These are phyloP conservation scores for Tolmerus cingulatus DNA, from an alignment of 2,888 invertebrate genomes.

Conservation along the genomic window DNA sequence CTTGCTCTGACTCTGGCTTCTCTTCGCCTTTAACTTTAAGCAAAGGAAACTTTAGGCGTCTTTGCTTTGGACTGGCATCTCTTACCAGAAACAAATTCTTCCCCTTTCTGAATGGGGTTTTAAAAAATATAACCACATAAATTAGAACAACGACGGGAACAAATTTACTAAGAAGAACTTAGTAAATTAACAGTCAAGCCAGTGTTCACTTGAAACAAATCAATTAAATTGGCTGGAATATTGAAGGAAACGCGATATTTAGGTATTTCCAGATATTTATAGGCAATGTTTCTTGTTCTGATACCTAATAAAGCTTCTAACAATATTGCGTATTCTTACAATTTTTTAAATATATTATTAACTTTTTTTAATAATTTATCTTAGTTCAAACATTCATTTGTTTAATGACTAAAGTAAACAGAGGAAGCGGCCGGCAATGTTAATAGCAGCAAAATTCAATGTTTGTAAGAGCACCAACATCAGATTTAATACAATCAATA, in stretches of 20 bases:
- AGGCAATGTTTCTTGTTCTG: no score
- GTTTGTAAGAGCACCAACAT: background rate
- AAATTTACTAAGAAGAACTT: background rate
- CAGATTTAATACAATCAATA: background rate
- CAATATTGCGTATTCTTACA: background rate
- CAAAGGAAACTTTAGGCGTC: background rate
- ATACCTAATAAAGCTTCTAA: background rate
- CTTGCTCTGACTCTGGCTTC: background rate
- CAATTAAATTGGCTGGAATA: background rate
- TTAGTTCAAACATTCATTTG: background rate
- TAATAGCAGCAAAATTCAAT: background rate
- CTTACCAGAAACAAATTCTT: background rate
- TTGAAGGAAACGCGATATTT: background rate
- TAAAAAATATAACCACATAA: background rate
- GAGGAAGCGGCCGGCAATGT: background rate
- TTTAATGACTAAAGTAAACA: background rate
- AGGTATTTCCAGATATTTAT: no score
- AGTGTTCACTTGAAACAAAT: background rate
- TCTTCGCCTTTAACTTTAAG: background rate
- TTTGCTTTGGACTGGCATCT: background rate
- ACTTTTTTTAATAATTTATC: background rate
- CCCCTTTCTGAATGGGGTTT: background rate
- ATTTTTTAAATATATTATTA: background rate
- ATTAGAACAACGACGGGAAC: background rate
- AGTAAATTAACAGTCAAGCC: background rate